Evolutionary conservation across 2,113 vertebrate genomes (phyloP).

Genomic region (Passerina amoena): DNA sequence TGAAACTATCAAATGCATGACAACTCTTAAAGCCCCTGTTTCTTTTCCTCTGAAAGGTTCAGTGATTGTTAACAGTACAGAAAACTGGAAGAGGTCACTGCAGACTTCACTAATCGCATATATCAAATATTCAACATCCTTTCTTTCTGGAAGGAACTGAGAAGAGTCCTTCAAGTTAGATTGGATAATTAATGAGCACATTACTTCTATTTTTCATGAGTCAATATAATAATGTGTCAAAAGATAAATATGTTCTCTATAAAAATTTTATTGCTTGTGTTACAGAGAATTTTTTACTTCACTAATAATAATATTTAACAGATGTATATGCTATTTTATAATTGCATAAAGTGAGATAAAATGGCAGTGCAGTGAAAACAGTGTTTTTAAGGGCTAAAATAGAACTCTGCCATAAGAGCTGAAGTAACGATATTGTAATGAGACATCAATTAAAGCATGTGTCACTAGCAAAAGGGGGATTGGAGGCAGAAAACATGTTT

Average conservation of each 20-base stretch:
- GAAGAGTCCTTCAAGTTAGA: background rate
- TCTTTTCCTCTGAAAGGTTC: background rate
- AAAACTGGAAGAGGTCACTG: background rate
- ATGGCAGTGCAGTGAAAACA: background rate
- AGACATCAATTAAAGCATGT: background rate
- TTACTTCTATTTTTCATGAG: background rate
- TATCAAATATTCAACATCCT: constrained; percentile 21
- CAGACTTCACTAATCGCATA: background rate
- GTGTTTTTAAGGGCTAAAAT: background rate
- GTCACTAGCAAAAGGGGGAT: background rate
- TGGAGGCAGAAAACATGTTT: background rate
- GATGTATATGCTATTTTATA: background rate
- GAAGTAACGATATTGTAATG: background rate
- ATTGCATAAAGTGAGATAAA: background rate
- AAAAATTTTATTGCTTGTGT: background rate
- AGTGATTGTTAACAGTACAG: background rate
- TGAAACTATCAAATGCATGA: background rate
- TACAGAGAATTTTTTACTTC: background rate
- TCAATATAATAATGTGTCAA: constrained; percentile 16
- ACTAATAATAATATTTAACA: background rate
- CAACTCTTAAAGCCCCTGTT: background rate
- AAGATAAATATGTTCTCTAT: background rate
- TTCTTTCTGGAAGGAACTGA: background rate
- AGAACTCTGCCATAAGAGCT: background rate
- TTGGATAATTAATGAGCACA: constrained; percentile 2